Percentiles rank a stretch among this genome's conserved stretches.
phyloP scores from a whole-genome alignment of 1,140 invertebrate species.

The Venustaconcha ellipsiformis region DNA sequence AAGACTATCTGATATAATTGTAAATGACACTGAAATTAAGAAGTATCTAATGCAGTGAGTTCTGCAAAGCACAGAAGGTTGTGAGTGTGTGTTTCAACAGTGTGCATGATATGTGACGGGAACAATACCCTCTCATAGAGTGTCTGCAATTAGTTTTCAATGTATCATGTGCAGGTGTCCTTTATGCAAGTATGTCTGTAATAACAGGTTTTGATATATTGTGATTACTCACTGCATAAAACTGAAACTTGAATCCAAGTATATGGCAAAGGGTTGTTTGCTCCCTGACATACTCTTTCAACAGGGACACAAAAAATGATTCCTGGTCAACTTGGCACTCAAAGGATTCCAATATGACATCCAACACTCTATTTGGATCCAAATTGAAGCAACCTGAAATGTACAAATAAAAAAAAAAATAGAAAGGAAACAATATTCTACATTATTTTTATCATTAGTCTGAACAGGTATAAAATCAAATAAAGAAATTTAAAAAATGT shows the following conservation, averaged over 20 bases:
- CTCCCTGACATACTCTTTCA: conserved; percentile 73
- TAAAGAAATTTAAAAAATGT: too few species aligned
- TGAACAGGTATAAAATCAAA: too few species aligned
- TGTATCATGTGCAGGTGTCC: neutral
- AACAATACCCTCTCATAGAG: too few species aligned
- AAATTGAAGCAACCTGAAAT: conserved; percentile 96
- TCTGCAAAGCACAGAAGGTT: too few species aligned
- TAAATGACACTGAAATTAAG: too few species aligned
- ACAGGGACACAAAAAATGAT: conserved; percentile 64
- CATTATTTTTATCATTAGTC: neutral
- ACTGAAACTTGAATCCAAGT: conserved; percentile 93
- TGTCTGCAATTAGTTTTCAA: neutral
- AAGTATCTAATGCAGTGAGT: too few species aligned
- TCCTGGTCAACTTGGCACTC: conserved; percentile 81
- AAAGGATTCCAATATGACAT: conserved; percentile 97
- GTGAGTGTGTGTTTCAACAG: too few species aligned
- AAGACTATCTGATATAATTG: neutral
- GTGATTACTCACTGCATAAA: conserved; percentile 72
- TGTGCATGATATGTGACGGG: too few species aligned
- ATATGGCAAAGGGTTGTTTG: conserved; percentile 88
- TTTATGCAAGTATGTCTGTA: too few species aligned
- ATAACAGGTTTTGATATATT: neutral
- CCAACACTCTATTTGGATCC: conserved; percentile 97
- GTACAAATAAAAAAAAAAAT: neutral
- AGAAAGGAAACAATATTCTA: too few species aligned